Conservation (phyloP, 2,113 vertebrate genomes). For the Menura novaehollandiae region DNA sequence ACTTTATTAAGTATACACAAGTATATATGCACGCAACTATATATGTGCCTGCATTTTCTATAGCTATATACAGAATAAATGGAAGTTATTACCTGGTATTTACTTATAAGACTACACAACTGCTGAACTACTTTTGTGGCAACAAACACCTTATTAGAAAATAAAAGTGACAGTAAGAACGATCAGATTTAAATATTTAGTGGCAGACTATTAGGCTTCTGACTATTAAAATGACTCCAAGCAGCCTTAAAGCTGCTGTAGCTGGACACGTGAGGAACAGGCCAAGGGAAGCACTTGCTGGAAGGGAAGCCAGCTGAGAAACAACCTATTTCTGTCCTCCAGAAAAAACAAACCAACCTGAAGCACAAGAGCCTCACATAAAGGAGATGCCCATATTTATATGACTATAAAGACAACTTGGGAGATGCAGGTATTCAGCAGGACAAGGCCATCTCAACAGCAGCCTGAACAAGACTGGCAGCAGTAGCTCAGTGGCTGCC, state of each 20-base stretch:
- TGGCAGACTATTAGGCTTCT: background rate
- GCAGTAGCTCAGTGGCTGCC: background rate
- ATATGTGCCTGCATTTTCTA: background rate
- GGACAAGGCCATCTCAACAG: rapidly evolving
- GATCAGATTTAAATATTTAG: background rate
- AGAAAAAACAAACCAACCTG: background rate
- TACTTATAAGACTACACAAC: background rate
- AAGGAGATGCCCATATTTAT: background rate
- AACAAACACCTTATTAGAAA: background rate
- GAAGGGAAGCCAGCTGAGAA: background rate
- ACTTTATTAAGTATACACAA: background rate
- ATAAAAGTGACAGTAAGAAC: background rate
- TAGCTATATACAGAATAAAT: background rate
- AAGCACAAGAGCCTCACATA: background rate
- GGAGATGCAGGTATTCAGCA: rapidly evolving
- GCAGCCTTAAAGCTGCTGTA: background rate
- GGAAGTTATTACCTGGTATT: background rate
- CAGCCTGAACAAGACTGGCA: rapidly evolving
- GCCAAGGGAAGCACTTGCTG: background rate
- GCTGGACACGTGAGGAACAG: rapidly evolving
- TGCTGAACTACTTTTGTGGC: background rate
- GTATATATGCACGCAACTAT: background rate
- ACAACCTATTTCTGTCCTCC: background rate
- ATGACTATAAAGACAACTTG: rapidly evolving
- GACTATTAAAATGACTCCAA: background rate